Base-by-base conservation (phyloP, 2,113 vertebrate genomes). In the Cottus gobio region DNA sequence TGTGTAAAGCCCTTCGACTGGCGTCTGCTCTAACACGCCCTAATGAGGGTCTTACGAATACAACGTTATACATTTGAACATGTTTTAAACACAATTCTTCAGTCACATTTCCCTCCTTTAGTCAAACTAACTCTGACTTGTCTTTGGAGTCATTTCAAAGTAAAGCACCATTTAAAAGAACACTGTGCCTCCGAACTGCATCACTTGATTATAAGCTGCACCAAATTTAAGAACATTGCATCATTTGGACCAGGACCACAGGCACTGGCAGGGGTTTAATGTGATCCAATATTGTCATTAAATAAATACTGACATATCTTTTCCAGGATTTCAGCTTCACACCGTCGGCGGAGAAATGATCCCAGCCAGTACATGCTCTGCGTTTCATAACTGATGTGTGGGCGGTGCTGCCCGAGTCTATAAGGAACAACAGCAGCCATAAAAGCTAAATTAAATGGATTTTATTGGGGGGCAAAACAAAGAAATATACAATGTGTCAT, bases 271-370 rank as follows among this genome's bases (percentile, higher is more conserved):
- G 60, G 60, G 18, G 64, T 63, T 79, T 74, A 77, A 63, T 52
- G 61, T 79, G 36, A 72, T 57, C 67, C 18, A 52, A n/a, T 81
- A 61, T 44, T 69, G 50, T 58, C 62, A 79, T 73, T 84, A 79
- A 75, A 74, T 63, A 75, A 78, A 76, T 73, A 57, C 44, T 60
- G 44, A 79, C 57, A 54, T 34, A 60, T 68, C 58, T 73, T 73
- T 39, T 63, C 13, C 74, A 64, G 57, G 39, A 68, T 58, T 86
- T 64, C 42, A 46, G 37, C 48, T 60, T 84, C 31, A 52, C 42
- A 71, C 34, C 72, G 66, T 71, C 79, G 42, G 46, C 75, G 30
- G 28, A 72, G n/a, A 60, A 52, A 28, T 86, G 26, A 74, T 67
- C 78, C 57, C 13, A 24, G 67, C n/a, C 24, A 13, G 26, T 75